These are phyloP conservation scores for Phragmatobia fuliginosa DNA, from an alignment of 2,888 invertebrate species.

Conservation along the genomic window DNA sequence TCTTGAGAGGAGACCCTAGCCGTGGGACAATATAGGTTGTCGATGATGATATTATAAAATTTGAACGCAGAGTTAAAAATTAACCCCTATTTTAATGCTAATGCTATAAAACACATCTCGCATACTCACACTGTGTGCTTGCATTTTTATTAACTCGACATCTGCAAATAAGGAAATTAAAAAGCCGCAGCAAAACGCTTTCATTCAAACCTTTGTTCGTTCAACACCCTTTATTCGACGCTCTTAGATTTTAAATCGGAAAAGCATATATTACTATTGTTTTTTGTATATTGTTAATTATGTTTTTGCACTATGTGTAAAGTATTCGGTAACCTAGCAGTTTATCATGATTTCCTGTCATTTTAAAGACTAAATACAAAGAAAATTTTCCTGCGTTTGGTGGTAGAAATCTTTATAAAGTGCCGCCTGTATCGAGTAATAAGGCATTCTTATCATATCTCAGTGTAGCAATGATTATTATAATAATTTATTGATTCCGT, in stretches of 20 bases:
- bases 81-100: constrained; percentile 65
- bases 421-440: too few species aligned
- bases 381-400: too few species aligned
- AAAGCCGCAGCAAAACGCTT: constrained; percentile 71
- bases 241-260: constrained; percentile 74
- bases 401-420: too few species aligned
- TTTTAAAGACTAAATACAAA: background rate
- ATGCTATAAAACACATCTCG: constrained; percentile 59
- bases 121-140: constrained; percentile 57
- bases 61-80: background rate
- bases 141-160: constrained; percentile 68
- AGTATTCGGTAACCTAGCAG: background rate
- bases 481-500: too few species aligned
- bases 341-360: background rate
- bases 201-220: constrained; percentile 73
- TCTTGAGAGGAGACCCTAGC: too few species aligned
- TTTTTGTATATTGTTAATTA: constrained; percentile 39
- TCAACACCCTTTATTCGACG: constrained; percentile 74
- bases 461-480: too few species aligned
- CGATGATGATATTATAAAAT: background rate
- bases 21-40: too few species aligned
- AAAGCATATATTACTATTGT: constrained; percentile 63
- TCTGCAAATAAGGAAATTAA: constrained; percentile 82
- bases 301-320: constrained; percentile 26
- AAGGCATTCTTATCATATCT: too few species aligned